phyloP scores from a whole-genome alignment of 2,113 vertebrate genomes.

The Marcusenius ussheri region DNA sequence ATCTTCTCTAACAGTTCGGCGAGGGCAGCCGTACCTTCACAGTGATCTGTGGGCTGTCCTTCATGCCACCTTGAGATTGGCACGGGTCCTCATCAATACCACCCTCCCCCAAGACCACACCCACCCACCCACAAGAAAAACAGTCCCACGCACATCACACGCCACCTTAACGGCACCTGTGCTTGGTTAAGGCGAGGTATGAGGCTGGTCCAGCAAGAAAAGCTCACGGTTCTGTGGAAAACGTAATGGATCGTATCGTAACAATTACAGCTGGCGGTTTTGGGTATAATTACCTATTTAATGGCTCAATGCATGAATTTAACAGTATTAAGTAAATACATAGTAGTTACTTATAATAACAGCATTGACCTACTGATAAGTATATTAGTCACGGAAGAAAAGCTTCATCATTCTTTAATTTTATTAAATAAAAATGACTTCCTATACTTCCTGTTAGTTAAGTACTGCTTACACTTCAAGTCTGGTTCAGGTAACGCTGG shows the following conservation, averaged over 20 bases:
- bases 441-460: not conserved
- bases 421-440: not conserved
- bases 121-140: not conserved
- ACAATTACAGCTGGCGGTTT: not conserved
- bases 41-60: not conserved
- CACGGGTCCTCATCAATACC: not conserved
- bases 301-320: not conserved
- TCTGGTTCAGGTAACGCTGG: not conserved
- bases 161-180: not conserved
- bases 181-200: not conserved
- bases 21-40: not conserved
- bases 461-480: not conserved
- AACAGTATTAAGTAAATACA: not conserved
- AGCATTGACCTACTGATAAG: not conserved
- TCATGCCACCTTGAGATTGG: not conserved
- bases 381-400: not conserved
- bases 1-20: not conserved
- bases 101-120: not conserved
- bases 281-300: not conserved
- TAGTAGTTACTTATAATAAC: not conserved
- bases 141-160: not conserved
- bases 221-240: not conserved
- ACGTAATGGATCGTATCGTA: not conserved
- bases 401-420: not conserved
- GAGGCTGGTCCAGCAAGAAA: not conserved